Conservation (phyloP, 2,797 vertebrate species). For the Diceros bicornis region DNA sequence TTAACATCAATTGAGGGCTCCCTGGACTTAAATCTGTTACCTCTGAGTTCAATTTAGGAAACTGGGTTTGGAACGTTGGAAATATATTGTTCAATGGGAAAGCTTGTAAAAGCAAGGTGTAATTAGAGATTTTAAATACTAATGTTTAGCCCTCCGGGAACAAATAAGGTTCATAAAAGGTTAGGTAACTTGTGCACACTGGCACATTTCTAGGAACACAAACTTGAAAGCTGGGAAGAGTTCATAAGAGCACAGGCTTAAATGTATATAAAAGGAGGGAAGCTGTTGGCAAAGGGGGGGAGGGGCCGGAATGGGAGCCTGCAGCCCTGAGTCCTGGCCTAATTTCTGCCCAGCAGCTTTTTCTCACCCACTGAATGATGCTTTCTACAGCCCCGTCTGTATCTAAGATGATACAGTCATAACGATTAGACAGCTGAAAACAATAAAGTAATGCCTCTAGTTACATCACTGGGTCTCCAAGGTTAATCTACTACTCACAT, state of each 20-base stretch:
- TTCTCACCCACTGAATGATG: not conserved
- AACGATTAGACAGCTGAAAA: not conserved
- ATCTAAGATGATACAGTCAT: not conserved
- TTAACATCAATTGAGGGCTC: not conserved
- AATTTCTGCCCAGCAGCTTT: not conserved
- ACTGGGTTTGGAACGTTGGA: not conserved
- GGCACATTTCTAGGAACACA: not conserved
- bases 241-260: not conserved
- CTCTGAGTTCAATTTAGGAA: not conserved
- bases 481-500: not conserved
- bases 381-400: not conserved
- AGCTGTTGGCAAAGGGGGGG: not conserved
- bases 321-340: not conserved
- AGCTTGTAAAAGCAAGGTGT: not conserved
- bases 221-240: not conserved
- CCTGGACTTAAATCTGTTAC: not conserved
- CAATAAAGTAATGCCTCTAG: not conserved
- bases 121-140: not conserved
- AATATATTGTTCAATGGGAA: not conserved
- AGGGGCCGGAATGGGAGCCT: no score
- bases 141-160: not conserved
- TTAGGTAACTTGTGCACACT: not conserved
- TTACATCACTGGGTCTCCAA: not conserved
- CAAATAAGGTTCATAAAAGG: not conserved
- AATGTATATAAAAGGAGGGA: no score